Evolutionary conservation across 2,888 invertebrate species (phyloP), one percentile per base, ranked within the genome.

Genomic region (Schizotus pectinicornis): DNA sequence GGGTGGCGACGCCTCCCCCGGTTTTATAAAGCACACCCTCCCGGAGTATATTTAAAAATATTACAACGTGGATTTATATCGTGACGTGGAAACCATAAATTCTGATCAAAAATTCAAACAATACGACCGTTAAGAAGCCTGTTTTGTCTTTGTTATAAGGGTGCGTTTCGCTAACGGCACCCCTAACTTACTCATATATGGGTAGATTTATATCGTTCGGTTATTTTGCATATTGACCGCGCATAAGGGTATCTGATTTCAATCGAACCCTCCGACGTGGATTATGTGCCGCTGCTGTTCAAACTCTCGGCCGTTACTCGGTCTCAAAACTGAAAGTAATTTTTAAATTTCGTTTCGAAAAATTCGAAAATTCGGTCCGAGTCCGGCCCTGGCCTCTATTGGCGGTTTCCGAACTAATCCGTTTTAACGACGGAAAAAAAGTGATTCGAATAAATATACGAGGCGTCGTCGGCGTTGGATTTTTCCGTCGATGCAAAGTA

Each of bases 41-140:
- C 54, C 55, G 48, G 45, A 53, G 36, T 62, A 65, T 66, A 71
- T 72, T 70, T 68, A 70, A 71, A 70, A 70, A 74, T 69, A 71
- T 67, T 65, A 69, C 70, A 61, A 67, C 67, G 70, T 74, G 73
- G 74, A 75, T 76, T 76, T 76, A 74, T 72, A 68, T 68, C 71
- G 65, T 71, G 74, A 74, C 73, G 68, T 71, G 63, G 52, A 67
- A 63, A 68, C 69, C 67, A 74, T 76, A 76, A 75, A 76, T 76
- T 73, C 72, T 70, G 73, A 76, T 76, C 74, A 76, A 74, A 71
- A 73, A 68, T 67, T 70, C 69, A 67, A 70, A 72, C 69, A 70
- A 70, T 72, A 67, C 65, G 64, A 55, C 59, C 56, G 52, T 59
- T 58, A 59, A 59, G 56, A 56, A 59, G 50, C 54, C 54, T 50